Evolutionary conservation across 2,797 vertebrate species (phyloP), one percentile per base, ranked within the genome.

Genomic region (Gallinago stenura): DNA sequence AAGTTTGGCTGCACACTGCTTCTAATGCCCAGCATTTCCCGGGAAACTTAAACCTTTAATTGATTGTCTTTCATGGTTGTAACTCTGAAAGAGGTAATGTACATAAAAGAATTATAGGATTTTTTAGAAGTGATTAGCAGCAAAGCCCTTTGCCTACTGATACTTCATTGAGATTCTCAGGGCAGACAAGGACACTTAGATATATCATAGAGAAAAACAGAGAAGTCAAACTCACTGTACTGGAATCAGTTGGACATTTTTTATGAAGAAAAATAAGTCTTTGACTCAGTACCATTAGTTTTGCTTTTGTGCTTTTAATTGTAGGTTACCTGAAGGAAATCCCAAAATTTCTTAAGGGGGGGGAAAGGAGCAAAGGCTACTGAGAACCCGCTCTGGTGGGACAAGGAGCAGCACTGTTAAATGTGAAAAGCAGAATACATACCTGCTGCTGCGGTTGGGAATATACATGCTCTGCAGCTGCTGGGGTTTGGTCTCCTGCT

Each of bases 11-110:
- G 21, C 65, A 65, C 60, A 41, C 21, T 85, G 46, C 72, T 95
- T 95, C 87, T 92, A 94, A 93, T 94, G 78, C 66, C n/a, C 62
- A n/a, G 12, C 90, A 90, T 76, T 96, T 95, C 91, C 84, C 83
- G 78, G 43, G 30, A 92, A 95, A 92, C 16, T 7, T 95, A 94
- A 97, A 94, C 31, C 61, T 94, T 96, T 75, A 56, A 77, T 94
- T 94, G 83, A 92, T 95, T 91, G 61, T n/a, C 90, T 96, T 96
- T 80, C 2, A 2, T 72, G 53, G 89, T 64, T 88, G 76, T 84
- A 75, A 70, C 68, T 93, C 79, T 87, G 57, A 68, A 92, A 95
- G 78, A 72, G 25, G 10, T 81, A 85, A 96, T 92, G 35, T 41
- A 79, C 45, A 33, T 90, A 77, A 86, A 82, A 90, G 56, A 91